Percentiles rank a stretch among this genome's conserved stretches.
phyloP scores from a whole-genome alignment of 2,113 vertebrate species.

The Zapornia atra region DNA sequence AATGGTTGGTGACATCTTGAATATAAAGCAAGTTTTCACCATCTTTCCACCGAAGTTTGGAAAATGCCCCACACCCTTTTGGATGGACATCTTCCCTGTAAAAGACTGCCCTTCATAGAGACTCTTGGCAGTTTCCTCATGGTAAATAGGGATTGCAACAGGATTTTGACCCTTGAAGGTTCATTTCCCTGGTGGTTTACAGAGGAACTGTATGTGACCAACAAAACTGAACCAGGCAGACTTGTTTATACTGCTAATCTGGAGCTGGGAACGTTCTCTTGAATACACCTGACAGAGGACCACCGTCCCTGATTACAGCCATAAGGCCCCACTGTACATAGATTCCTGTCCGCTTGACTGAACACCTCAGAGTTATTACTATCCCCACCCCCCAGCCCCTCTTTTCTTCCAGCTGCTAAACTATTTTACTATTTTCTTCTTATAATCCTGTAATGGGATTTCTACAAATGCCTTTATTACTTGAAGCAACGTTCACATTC shows the following conservation, averaged over 20 bases:
- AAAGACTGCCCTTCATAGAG: not conserved
- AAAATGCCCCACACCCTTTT: not conserved
- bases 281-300: not conserved
- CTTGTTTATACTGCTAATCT: not conserved
- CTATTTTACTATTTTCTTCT: slow-evolving; percentile 57
- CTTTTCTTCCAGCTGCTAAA: not conserved
- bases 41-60: not conserved
- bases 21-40: not conserved
- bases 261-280: not conserved
- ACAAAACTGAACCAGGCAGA: not conserved
- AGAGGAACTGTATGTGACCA: not conserved
- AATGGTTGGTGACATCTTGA: not conserved
- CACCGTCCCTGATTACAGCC: not conserved
- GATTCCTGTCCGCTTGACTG: not conserved
- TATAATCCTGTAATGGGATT: slow-evolving; percentile 61
- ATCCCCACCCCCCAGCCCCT: fast-evolving
- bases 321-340: not conserved
- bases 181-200: not conserved
- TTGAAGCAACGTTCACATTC: slow-evolving; percentile 2
- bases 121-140: not conserved
- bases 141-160: not conserved
- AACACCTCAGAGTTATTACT: not conserved
- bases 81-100: not conserved
- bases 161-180: not conserved
- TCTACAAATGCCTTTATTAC: slow-evolving; percentile 11